These are phyloP conservation scores for Dastarcus helophoroides DNA, from an alignment of 2,888 invertebrate species.

Conservation along the genomic window DNA sequence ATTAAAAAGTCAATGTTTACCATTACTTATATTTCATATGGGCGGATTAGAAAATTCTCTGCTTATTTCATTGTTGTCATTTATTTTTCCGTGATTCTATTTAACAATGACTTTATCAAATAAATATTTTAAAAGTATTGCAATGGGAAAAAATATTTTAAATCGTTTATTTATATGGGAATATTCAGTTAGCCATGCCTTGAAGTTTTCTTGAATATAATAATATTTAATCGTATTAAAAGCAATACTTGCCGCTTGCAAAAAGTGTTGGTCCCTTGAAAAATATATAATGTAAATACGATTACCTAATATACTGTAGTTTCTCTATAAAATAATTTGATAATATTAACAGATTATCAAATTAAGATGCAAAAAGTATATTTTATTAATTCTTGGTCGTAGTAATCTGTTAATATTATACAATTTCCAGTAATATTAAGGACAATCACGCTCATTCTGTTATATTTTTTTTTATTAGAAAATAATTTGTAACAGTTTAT, in stretches of 20 bases:
- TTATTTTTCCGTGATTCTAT: constrained; percentile 6
- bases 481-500: constrained; percentile 7
- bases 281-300: constrained; percentile 25
- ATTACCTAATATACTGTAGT: too few species aligned
- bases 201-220: constrained; percentile 13
- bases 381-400: too few species aligned
- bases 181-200: constrained; percentile 9
- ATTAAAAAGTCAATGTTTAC: too few species aligned
- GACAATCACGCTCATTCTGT: background rate
- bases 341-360: background rate
- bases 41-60: too few species aligned
- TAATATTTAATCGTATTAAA: constrained; percentile 33
- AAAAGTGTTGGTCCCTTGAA: constrained; percentile 33
- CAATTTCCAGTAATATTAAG: background rate
- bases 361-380: constrained; percentile 1
- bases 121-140: constrained; percentile 7
- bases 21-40: too few species aligned
- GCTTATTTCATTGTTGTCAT: too few species aligned
- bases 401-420: too few species aligned
- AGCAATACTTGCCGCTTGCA: constrained; percentile 37
- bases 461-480: background rate
- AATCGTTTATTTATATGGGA: constrained; percentile 12
- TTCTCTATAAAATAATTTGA: background rate
- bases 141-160: constrained; percentile 10
- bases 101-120: constrained; percentile 5